Conservation (phyloP, 2,888 invertebrate species). For the Cordilura impudica region DNA sequence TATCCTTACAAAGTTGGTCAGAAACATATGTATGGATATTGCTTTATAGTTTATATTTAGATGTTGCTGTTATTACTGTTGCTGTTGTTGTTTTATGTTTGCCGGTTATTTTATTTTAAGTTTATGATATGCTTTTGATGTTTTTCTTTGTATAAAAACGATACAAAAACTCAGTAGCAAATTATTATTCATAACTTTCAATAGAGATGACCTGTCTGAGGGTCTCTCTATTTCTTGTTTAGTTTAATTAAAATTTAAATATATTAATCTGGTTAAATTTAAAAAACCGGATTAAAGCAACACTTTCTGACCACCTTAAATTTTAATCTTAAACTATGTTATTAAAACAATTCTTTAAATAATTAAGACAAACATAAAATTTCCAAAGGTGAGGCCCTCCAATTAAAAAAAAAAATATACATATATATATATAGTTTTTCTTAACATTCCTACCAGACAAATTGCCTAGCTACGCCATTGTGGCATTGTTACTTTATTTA, state of each 20-base stretch:
- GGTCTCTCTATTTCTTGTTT: background rate
- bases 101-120: slow-evolving; percentile 9
- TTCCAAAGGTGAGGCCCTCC: too few species aligned
- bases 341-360: too few species aligned
- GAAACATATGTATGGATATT: background rate
- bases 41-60: background rate
- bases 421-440: too few species aligned
- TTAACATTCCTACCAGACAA: too few species aligned
- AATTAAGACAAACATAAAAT: too few species aligned
- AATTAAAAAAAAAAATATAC: too few species aligned
- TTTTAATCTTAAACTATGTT: too few species aligned
- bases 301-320: too few species aligned
- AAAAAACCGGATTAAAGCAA: too few species aligned
- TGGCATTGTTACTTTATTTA: slow-evolving; percentile 36
- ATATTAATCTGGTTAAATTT: too few species aligned
- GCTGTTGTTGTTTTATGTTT: slow-evolving; percentile 16
- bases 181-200: background rate
- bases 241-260: too few species aligned
- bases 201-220: background rate
- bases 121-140: slow-evolving; percentile 29
- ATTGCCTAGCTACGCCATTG: too few species aligned
- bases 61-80: background rate
- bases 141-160: background rate
- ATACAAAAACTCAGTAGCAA: background rate
- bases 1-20: slow-evolving; percentile 12